Conservation (phyloP, 2,888 invertebrate genomes). For the Selenia dentaria region DNA sequence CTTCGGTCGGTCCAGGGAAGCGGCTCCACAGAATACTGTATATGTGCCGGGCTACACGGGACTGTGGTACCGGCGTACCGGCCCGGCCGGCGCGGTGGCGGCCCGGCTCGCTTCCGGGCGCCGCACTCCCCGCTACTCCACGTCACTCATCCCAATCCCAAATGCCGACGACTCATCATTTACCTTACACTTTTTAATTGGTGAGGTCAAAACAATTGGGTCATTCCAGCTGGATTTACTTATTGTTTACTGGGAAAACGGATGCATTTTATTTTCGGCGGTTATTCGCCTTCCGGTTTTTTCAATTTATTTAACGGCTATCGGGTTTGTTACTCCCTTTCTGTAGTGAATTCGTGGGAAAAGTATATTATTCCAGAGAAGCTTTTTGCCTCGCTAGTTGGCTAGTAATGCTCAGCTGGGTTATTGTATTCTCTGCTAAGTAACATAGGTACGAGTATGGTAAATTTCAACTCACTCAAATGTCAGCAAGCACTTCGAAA, state of each 20-base stretch:
- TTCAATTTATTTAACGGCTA: conserved; percentile 21
- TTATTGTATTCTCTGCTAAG: no score
- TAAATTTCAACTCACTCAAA: no score
- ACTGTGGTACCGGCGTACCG: no score
- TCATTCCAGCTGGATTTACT: conserved; percentile 67
- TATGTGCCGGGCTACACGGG: no score
- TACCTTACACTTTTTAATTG: conserved; percentile 82
- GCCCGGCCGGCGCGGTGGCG: conserved; percentile 48
- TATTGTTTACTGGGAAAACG: conserved; percentile 50
- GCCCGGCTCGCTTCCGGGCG: conserved; percentile 59
- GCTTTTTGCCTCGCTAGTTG: no score
- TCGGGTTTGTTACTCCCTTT: not conserved
- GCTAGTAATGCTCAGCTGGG: no score
- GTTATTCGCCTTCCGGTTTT: conserved; percentile 45
- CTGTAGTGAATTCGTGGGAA: no score
- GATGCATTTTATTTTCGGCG: conserved; percentile 45
- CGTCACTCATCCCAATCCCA: conserved; percentile 24
- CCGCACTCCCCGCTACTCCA: conserved; percentile 52
- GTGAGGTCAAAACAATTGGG: conserved; percentile 81
- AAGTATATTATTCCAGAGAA: no score
- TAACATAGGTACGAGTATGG: no score
- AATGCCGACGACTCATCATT: conserved; percentile 50
- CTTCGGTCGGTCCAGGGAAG: conserved; percentile 56
- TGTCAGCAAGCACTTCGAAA: no score
- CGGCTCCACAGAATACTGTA: no score